Evolutionary conservation across 53 echinoderm and acorn worm species (phyloP).

Genomic region (Astropecten irregularis): DNA sequence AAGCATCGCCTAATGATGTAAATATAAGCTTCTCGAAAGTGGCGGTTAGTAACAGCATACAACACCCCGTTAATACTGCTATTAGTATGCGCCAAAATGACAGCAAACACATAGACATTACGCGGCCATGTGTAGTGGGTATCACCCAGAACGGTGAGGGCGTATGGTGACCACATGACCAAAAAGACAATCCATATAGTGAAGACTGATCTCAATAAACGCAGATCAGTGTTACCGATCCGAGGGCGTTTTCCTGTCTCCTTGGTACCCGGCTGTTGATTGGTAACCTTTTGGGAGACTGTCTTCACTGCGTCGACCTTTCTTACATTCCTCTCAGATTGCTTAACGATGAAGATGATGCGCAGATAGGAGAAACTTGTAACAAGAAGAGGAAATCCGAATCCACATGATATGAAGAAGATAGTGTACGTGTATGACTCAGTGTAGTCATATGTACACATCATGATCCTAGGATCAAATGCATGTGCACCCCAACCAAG

Average conservation of each 20-base stretch:
- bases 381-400: constrained; percentile 65
- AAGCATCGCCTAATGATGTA: constrained; percentile 44
- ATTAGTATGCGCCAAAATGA: constrained; percentile 76
- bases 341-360: constrained; percentile 56
- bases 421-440: constrained; percentile 72
- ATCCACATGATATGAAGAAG: constrained; percentile 71
- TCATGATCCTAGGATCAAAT: constrained; percentile 73
- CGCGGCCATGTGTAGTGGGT: constrained; percentile 65
- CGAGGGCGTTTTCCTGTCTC: neutral
- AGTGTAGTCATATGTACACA: constrained; percentile 86
- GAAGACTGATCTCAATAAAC: constrained; percentile 69
- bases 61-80: constrained; percentile 87
- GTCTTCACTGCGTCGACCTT: constrained; percentile 24
- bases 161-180: constrained; percentile 90
- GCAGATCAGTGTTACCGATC: constrained; percentile 28
- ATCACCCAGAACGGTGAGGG: constrained; percentile 65
- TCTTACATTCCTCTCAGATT: constrained; percentile 25
- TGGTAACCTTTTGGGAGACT: neutral
- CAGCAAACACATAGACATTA: constrained; percentile 60
- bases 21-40: constrained; percentile 75
- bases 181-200: constrained; percentile 77
- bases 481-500: constrained; percentile 84
- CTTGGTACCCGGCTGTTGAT: neutral
- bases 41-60: constrained; percentile 82
- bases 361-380: constrained; percentile 69